These are phyloP conservation scores for Syrmaticus mikado DNA, from an alignment of 2,113 vertebrate species.

Conservation along the genomic window DNA sequence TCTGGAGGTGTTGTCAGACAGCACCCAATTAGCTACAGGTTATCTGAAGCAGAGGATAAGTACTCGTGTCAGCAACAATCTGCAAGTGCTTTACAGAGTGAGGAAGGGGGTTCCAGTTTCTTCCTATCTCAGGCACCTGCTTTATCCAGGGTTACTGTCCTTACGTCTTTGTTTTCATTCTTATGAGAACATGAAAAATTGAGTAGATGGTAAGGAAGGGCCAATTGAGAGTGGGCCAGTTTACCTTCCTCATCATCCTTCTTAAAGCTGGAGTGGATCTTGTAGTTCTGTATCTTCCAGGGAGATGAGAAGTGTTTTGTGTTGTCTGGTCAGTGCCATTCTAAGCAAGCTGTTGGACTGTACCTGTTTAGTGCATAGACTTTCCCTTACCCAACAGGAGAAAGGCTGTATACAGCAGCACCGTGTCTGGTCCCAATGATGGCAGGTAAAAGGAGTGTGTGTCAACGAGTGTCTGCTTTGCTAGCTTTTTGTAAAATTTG, in stretches of 20 bases:
- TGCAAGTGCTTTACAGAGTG: constrained; percentile 58
- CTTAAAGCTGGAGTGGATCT: constrained; percentile 78
- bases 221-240: constrained; percentile 37
- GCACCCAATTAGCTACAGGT: constrained; percentile 78
- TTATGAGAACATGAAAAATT: constrained; percentile 55
- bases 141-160: constrained; percentile 56
- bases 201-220: constrained; percentile 70
- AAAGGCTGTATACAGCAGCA: background rate
- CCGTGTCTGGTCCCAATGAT: background rate
- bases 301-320: constrained; percentile 73
- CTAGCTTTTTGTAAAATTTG: background rate
- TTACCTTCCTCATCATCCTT: background rate
- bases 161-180: constrained; percentile 58
- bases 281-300: constrained; percentile 74
- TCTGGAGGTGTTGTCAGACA: background rate
- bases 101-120: constrained; percentile 72
- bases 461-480: background rate
- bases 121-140: constrained; percentile 3
- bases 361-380: background rate
- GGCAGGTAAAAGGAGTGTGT: background rate
- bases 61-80: constrained; percentile 66
- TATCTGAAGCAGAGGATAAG: constrained; percentile 75
- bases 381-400: background rate
- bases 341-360: constrained; percentile 68
- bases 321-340: constrained; percentile 75